Evolutionary conservation across 2,797 vertebrate species (phyloP).

Genomic region (Orestias chungarensis): DNA sequence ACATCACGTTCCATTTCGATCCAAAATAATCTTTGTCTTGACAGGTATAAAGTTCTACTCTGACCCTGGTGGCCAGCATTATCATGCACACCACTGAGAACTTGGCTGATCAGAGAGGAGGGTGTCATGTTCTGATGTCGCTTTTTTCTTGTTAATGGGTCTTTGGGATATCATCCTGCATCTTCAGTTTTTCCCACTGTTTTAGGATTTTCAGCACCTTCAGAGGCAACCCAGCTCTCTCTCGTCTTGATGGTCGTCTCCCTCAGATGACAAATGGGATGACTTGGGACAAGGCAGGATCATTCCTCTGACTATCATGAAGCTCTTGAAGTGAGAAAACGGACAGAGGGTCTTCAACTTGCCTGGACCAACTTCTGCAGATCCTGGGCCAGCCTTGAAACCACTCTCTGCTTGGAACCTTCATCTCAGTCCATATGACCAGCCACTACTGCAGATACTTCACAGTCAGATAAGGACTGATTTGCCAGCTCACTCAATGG

Average conservation of each 20-base stretch:
- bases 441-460: background rate
- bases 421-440: background rate
- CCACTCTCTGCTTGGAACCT: background rate
- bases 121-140: no score
- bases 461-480: no score
- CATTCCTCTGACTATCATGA: background rate
- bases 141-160: no score
- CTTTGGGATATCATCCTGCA: background rate
- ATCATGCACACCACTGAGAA: no score
- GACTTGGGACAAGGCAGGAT: background rate
- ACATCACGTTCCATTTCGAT: no score
- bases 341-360: background rate
- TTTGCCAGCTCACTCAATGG: no score
- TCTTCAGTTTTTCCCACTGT: background rate
- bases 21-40: no score
- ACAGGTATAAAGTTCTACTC: no score
- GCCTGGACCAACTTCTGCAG: background rate
- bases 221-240: background rate
- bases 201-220: background rate
- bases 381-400: conserved; percentile 6
- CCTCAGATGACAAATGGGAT: background rate
- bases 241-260: background rate
- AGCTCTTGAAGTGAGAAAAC: background rate
- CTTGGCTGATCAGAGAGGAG: no score
- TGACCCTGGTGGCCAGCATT: no score